These are phyloP conservation scores for Timema podura DNA, from an alignment of 2,888 invertebrate genomes.

Conservation along the genomic window DNA sequence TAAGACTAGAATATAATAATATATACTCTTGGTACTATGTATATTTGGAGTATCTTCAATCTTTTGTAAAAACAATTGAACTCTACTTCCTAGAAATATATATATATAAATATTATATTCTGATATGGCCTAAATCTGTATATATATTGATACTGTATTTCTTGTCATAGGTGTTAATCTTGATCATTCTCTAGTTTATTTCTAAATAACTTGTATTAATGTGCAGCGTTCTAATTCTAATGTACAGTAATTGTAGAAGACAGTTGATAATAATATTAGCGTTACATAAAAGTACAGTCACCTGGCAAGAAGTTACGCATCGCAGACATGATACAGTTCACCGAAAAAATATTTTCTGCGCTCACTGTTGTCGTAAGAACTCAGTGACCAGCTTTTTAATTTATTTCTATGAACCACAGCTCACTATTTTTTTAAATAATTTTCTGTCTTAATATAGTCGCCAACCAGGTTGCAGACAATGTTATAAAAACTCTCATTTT, in stretches of 20 bases:
- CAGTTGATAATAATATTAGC: background rate
- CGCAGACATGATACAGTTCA: too few relatives aligned
- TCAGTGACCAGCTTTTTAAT: too few relatives aligned
- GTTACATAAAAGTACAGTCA: too few relatives aligned
- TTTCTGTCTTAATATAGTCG: too few relatives aligned
- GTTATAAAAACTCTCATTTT: too few relatives aligned
- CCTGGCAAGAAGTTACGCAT: too few relatives aligned
- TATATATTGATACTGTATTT: constrained; percentile 24
- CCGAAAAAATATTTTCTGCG: too few relatives aligned
- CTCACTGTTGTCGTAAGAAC: too few relatives aligned
- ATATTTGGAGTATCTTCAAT: background rate
- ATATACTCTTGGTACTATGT: background rate
- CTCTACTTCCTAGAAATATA: constrained; percentile 9
- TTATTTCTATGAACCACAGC: too few relatives aligned
- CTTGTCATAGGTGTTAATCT: constrained; percentile 22
- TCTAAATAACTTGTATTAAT: constrained; percentile 10
- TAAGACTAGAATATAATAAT: constrained; percentile 5
- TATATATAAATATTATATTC: constrained; percentile 26
- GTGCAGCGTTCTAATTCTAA: constrained; percentile 30
- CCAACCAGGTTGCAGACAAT: too few relatives aligned
- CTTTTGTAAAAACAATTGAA: constrained; percentile 25
- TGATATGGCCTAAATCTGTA: constrained; percentile 30
- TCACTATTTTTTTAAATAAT: too few relatives aligned
- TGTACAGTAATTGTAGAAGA: constrained; percentile 29
- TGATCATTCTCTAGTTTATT: constrained; percentile 15